These are phyloP conservation scores for Orchesellides sinensis DNA, from an alignment of 2,888 invertebrate genomes.

Conservation along the genomic window DNA sequence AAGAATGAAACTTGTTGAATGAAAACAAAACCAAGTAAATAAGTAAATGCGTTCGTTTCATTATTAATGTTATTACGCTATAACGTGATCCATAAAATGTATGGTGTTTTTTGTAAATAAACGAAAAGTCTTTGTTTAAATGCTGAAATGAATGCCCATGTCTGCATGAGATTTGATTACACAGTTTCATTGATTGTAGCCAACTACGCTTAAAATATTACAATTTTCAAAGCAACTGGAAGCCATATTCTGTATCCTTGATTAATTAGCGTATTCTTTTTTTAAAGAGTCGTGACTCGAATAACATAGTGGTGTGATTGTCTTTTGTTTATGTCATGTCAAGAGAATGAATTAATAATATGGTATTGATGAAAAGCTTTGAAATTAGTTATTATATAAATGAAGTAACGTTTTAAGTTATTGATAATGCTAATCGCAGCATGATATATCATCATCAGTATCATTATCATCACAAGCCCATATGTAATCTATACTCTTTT, in stretches of 20 bases:
- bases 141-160: too few relatives aligned
- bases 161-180: too few relatives aligned
- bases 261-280: constrained; percentile 61
- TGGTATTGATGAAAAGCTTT: background rate
- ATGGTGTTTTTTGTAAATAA: too few relatives aligned
- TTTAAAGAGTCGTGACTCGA: constrained; percentile 50
- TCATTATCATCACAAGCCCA: background rate
- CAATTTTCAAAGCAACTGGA: constrained; percentile 26
- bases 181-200: background rate
- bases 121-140: too few relatives aligned
- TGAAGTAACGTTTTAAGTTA: constrained; percentile 1
- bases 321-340: constrained; percentile 31
- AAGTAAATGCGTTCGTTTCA: background rate
- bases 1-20: constrained; percentile 46
- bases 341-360: background rate
- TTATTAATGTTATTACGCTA: too few relatives aligned
- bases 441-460: too few relatives aligned
- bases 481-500: constrained; percentile 15
- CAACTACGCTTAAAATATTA: background rate
- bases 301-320: constrained; percentile 21
- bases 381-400: constrained; percentile 1
- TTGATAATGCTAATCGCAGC: background rate
- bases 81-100: too few relatives aligned
- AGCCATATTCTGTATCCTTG: constrained; percentile 55
- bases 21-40: constrained; percentile 43